Base-by-base conservation (phyloP, 2,113 vertebrate genomes). In the Labeo catla region DNA sequence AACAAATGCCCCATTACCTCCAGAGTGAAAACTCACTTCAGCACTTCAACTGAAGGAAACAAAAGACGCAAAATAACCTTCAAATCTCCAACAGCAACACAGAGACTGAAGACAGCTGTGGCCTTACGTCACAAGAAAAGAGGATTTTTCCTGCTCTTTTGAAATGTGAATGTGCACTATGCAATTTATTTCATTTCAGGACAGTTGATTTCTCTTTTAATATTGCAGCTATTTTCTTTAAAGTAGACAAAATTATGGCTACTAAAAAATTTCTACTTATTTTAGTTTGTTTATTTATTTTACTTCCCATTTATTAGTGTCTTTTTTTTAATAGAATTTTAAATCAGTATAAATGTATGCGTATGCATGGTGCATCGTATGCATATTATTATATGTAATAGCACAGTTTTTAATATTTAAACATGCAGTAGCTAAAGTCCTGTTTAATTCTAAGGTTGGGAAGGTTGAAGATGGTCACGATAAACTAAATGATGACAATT, bases 1-100 rank as follows among this genome's bases (percentile, higher is more conserved):
- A 49, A 52, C 73, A 65, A 65, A 49, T 50, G 74, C 3, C 15
- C 61, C 57, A 65, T 65, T 63, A 85, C 43, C 50, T 36, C 83
- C 15, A 12, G 23, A 9, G n/a, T 66, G 43, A 63, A 76, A 45
- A 16, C 34, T 34, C 39, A 39, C 39, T 39, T 39, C 50, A 39
- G 76, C 9, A 78, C 52, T 72, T 72, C 68, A 72, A 2, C 68
- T 21, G 68, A n/a, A 72, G 39, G 45, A 72, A 72, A n/a, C 50
- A 59, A 57, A 21, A n/a, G 28, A 19, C 1, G 7, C 4, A 39
- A 36, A 78, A 59, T 59, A 78, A 78, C 76, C 76, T 78, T 78
- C 8, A 78, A 50, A 36, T 78, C 34, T 57, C 4, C 2, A 77
- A 21, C 49, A 49, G 8, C 49, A 50, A 5, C 8, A 72, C 39